A percentile compares a stretch with the other conserved stretches of the same genome.
Evolutionary conservation across 2,888 invertebrate genomes (phyloP).

Genomic region (Norana najaformis): DNA sequence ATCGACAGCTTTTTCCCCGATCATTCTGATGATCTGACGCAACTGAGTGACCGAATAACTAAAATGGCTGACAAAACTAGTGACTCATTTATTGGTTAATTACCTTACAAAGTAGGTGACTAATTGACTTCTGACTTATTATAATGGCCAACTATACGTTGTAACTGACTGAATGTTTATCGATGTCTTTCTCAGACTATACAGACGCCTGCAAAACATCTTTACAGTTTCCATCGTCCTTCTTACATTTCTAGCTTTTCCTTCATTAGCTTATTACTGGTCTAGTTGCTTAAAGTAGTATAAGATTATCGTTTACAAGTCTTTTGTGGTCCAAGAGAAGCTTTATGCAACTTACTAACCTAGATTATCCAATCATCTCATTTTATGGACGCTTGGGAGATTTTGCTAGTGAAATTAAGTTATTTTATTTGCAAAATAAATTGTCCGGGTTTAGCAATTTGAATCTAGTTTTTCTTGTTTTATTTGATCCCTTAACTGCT

Average conservation of each 20-base stretch:
- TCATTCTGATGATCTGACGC: too few relatives aligned
- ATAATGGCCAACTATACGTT: not conserved
- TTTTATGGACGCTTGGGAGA: not conserved
- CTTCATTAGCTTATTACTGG: not conserved
- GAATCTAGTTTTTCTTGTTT: too few relatives aligned
- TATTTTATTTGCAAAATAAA: too few relatives aligned
- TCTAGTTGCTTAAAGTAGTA: not conserved
- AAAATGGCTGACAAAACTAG: not conserved
- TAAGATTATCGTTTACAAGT: not conserved
- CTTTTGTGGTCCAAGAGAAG: not conserved
- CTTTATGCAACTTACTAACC: not conserved
- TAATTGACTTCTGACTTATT: not conserved
- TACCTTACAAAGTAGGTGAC: not conserved
- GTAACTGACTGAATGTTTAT: not conserved
- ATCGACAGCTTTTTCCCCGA: too few relatives aligned
- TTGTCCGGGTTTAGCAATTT: too few relatives aligned
- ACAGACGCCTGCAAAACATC: not conserved
- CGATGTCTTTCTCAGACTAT: not conserved
- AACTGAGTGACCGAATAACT: not conserved
- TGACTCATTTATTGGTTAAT: not conserved
- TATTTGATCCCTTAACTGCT: too few relatives aligned
- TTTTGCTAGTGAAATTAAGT: too few relatives aligned
- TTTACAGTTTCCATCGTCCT: not conserved
- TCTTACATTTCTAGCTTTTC: not conserved
- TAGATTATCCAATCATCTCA: not conserved